Conservation (phyloP, 2,888 invertebrate genomes). For the Chouioia cunea region DNA sequence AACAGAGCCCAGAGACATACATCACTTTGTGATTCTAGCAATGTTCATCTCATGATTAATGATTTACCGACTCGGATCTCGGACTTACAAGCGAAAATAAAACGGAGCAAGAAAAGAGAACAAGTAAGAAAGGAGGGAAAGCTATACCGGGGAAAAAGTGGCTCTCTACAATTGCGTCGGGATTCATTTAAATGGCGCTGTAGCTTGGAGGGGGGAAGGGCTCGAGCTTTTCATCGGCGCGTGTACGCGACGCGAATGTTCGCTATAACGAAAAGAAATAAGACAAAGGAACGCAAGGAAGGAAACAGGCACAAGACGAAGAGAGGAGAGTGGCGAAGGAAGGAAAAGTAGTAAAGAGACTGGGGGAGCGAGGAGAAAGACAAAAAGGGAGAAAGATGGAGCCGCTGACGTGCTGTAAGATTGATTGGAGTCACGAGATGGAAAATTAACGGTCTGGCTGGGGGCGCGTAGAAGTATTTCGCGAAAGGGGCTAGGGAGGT, state of each 20-base stretch:
- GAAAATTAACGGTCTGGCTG: conserved; percentile 66
- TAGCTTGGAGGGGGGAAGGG: not conserved
- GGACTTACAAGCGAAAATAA: not conserved
- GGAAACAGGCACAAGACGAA: not conserved
- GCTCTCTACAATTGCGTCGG: conserved; percentile 5
- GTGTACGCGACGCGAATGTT: no score
- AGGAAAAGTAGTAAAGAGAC: not conserved
- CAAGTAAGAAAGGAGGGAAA: not conserved
- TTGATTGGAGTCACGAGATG: conserved; percentile 68
- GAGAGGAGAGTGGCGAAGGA: not conserved
- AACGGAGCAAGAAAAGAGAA: not conserved
- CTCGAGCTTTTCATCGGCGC: not conserved
- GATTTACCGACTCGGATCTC: conserved; percentile 25
- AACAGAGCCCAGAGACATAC: not conserved
- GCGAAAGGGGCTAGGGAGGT: conserved; percentile 50
- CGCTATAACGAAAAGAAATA: not conserved
- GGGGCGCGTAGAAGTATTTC: conserved; percentile 44
- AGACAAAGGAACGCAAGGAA: not conserved
- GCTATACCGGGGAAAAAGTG: conserved; percentile 11
- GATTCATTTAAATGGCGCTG: conserved; percentile 42
- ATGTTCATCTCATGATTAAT: conserved; percentile 27
- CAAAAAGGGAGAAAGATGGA: conserved; percentile 52
- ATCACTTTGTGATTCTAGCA: conserved; percentile 9
- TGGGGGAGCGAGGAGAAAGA: conserved; percentile 38
- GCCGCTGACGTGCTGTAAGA: conserved; percentile 64